Evolutionary conservation across 2,797 vertebrate species (phyloP).

Genomic region (Siniperca obscura): DNA sequence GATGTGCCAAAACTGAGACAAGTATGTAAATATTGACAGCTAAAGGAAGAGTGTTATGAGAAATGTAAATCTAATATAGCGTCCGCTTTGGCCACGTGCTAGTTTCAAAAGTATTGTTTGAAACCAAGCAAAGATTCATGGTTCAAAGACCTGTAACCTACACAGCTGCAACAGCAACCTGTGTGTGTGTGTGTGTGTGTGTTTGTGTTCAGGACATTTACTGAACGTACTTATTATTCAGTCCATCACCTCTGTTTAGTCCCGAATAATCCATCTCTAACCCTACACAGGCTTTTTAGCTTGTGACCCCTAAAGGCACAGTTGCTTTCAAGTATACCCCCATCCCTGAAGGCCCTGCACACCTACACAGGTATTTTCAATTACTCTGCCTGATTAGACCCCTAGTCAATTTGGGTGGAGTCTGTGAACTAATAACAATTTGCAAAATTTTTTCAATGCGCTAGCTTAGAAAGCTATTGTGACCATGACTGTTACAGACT

Average conservation of each 20-base stretch:
- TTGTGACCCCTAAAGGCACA: neutral
- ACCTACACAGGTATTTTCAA: neutral
- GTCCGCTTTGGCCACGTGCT: neutral
- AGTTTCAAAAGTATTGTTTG: constrained; percentile 27
- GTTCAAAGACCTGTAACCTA: constrained; percentile 3
- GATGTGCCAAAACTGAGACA: constrained; percentile 38
- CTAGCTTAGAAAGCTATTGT: neutral
- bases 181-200: neutral
- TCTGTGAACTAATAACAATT: neutral
- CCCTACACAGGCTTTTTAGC: neutral
- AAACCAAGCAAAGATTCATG: constrained; percentile 18
- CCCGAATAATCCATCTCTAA: neutral
- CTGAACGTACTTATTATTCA: constrained; percentile 3
- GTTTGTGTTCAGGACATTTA: neutral
- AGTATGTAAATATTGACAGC: constrained; percentile 53
- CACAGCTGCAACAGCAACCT: constrained; percentile 14
- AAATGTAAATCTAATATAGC: constrained; percentile 48
- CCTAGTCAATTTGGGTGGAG: neutral
- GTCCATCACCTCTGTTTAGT: neutral
- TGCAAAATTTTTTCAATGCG: neutral
- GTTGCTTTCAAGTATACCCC: neutral
- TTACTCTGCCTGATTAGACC: neutral
- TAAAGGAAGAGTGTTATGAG: neutral
- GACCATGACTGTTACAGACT: neutral
- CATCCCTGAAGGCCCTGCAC: neutral